Conservation (phyloP, 1,140 invertebrate genomes). For the Myzus persicae region DNA sequence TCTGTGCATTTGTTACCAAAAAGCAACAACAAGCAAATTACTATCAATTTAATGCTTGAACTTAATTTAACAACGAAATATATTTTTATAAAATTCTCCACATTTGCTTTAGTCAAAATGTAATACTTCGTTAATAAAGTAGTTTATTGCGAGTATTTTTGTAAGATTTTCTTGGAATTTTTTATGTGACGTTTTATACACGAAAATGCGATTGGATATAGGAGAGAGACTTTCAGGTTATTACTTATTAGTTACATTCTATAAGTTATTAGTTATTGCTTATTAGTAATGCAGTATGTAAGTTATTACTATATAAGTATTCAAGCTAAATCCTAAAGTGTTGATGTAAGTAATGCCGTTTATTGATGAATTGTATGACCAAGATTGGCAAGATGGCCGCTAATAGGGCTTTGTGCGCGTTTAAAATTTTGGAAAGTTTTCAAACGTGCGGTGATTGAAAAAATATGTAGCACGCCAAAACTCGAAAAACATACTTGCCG, state of each 20-base stretch:
- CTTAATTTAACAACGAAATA: neutral
- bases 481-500: neutral
- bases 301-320: too few species aligned
- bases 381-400: neutral
- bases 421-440: neutral
- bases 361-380: neutral
- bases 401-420: neutral
- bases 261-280: too few species aligned
- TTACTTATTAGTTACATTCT: too few species aligned
- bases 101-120: neutral
- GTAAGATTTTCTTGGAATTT: neutral
- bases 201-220: too few species aligned
- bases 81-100: neutral
- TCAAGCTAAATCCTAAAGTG: too few species aligned
- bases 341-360: too few species aligned
- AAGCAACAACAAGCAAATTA: neutral
- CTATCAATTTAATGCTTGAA: neutral
- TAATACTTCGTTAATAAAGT: neutral
- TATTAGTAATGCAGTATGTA: too few species aligned
- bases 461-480: neutral
- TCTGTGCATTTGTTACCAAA: neutral
- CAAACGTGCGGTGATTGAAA: neutral
- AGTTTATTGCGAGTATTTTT: too few species aligned
- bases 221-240: too few species aligned
- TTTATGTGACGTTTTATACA: too few species aligned